A percentile compares a stretch with the other conserved stretches of the same genome.
Conservation (phyloP, 2,113 vertebrate species). For the Gnathonemus echidnorhynchus region DNA sequence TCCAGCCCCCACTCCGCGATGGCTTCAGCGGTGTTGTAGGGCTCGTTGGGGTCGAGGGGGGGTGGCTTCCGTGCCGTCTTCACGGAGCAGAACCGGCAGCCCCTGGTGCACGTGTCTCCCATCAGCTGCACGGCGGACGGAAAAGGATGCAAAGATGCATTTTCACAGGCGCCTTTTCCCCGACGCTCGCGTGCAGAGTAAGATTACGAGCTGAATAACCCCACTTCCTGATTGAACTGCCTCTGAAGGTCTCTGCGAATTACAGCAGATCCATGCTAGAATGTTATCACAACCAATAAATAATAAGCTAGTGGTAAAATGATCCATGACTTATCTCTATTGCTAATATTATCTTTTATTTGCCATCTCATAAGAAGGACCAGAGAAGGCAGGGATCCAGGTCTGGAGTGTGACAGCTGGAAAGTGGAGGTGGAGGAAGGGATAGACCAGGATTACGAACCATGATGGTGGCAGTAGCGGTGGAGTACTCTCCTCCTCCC, state of each 20-base stretch:
- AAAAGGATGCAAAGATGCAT: background rate
- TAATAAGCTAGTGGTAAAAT: background rate
- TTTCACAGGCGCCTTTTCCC: background rate
- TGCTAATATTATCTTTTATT: background rate
- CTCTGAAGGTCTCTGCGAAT: background rate
- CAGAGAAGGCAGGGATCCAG: background rate
- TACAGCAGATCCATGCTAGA: background rate
- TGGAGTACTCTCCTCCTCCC: slow-evolving; percentile 88
- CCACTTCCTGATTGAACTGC: background rate
- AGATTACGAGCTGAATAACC: background rate
- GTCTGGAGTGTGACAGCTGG: background rate
- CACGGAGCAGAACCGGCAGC: slow-evolving; percentile 92
- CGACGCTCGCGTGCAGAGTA: background rate
- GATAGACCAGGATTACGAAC: slow-evolving; percentile 51
- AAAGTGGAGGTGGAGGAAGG: background rate
- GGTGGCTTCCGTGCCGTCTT: slow-evolving; percentile 82
- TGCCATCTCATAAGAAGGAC: background rate
- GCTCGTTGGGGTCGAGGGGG: slow-evolving; percentile 77
- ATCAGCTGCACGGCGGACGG: slow-evolving; percentile 67
- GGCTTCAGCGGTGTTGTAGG: slow-evolving; percentile 82
- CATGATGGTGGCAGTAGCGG: slow-evolving; percentile 97
- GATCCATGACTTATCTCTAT: background rate
- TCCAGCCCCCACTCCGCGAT: slow-evolving; percentile 91
- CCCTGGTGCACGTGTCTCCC: slow-evolving; percentile 95
- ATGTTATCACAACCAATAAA: background rate